These are phyloP conservation scores for Cantharis rufa DNA, from an alignment of 2,888 invertebrate species.

Conservation along the genomic window DNA sequence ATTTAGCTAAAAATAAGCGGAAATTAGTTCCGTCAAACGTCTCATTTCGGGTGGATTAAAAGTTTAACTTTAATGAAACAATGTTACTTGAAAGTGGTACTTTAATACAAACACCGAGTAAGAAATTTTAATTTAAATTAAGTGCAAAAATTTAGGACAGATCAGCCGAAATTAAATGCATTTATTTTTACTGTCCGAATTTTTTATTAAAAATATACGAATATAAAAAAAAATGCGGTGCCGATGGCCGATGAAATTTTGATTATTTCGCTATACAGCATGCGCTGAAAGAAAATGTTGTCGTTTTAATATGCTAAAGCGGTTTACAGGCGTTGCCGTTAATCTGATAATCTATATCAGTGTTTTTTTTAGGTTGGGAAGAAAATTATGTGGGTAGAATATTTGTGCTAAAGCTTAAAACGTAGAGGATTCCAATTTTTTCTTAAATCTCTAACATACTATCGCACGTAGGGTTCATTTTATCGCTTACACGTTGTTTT, in stretches of 20 bases:
- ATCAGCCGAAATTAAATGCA: background rate
- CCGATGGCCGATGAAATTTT: background rate
- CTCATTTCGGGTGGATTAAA: background rate
- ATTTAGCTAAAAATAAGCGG: background rate
- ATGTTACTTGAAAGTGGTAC: background rate
- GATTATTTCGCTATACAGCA: background rate
- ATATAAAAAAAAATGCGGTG: background rate
- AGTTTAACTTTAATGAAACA: background rate
- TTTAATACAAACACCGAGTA: background rate
- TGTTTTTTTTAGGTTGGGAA: background rate
- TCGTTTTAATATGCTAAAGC: background rate
- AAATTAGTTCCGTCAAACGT: constrained; percentile 1
- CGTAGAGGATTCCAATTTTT: background rate
- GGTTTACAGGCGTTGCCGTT: background rate
- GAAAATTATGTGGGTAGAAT: background rate
- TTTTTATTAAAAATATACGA: background rate
- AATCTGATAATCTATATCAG: background rate
- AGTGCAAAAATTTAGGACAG: background rate
- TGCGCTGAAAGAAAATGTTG: background rate
- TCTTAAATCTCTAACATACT: background rate
- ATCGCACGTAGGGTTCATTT: background rate
- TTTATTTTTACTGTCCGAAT: background rate
- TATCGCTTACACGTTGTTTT: background rate
- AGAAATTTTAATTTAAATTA: background rate
- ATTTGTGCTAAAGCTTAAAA: background rate